Conservation (phyloP, 1,140 invertebrate genomes). For the Cecropterus lyciades region DNA sequence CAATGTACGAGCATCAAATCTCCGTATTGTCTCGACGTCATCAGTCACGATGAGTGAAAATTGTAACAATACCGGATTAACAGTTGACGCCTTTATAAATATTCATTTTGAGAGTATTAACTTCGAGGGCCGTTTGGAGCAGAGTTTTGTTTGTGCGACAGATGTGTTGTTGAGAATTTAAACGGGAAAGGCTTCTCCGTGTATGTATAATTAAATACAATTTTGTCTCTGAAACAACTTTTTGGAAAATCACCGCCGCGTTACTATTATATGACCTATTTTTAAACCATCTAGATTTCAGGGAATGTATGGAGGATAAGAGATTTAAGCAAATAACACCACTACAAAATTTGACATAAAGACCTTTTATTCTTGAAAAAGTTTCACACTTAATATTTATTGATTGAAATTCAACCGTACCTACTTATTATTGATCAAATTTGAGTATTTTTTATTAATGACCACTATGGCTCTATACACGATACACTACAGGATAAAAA, state of each 20-base stretch:
- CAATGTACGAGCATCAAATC: constrained; percentile 62
- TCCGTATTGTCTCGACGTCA: constrained; percentile 75
- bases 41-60: constrained; percentile 74
- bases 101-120: constrained; percentile 75
- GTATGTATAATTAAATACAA: constrained; percentile 4
- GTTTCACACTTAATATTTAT: too few relatives aligned
- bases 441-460: too few relatives aligned
- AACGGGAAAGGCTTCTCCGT: constrained; percentile 14
- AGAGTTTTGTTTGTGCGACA: constrained; percentile 69
- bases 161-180: constrained; percentile 56
- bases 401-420: too few relatives aligned
- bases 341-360: too few relatives aligned
- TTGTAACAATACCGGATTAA: constrained; percentile 79
- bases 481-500: too few relatives aligned
- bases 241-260: neutral
- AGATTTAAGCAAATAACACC: too few relatives aligned
- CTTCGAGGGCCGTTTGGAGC: constrained; percentile 64
- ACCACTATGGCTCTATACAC: too few relatives aligned
- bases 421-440: too few relatives aligned
- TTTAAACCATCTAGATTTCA: too few relatives aligned
- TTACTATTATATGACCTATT: too few relatives aligned
- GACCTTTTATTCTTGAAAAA: too few relatives aligned
- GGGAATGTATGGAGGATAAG: too few relatives aligned
- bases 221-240: constrained; percentile 1
- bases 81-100: constrained; percentile 83